Evolutionary conservation across 2,888 invertebrate species (phyloP).

Genomic region (Acanthosepion pharaonis): DNA sequence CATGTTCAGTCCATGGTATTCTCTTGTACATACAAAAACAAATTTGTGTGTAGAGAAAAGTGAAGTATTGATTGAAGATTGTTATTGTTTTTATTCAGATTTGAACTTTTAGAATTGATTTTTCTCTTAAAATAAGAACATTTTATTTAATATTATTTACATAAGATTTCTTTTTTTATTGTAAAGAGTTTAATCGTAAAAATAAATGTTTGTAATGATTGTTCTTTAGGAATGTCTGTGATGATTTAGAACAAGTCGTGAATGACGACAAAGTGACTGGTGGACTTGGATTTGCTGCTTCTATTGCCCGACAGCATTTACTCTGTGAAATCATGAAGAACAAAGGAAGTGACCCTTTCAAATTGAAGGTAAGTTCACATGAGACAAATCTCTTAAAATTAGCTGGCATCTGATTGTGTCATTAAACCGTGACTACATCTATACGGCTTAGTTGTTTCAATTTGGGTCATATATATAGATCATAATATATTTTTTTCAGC

Average conservation of each 20-base stretch:
- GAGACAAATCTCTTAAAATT: background rate
- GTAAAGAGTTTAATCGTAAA: background rate
- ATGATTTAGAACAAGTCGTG: background rate
- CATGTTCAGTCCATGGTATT: too few relatives aligned
- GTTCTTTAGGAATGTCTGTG: background rate
- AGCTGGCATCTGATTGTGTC: background rate
- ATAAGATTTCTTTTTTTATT: background rate
- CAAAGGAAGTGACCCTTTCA: slow-evolving; percentile 15
- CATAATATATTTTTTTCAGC: too few relatives aligned
- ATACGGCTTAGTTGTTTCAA: background rate
- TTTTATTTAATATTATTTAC: background rate
- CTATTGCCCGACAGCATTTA: background rate
- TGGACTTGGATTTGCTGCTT: slow-evolving; percentile 34
- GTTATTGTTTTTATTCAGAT: background rate
- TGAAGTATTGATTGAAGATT: too few relatives aligned
- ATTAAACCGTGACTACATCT: background rate
- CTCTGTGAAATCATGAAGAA: background rate
- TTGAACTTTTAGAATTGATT: background rate
- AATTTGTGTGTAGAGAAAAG: too few relatives aligned
- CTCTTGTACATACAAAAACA: too few relatives aligned
- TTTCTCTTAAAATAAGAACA: background rate
- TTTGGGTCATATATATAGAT: too few relatives aligned
- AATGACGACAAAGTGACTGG: slow-evolving; percentile 39
- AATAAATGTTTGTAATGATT: background rate
- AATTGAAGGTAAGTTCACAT: background rate